Conservation (phyloP, 2,113 vertebrate species). For the Halichoerus grypus region DNA sequence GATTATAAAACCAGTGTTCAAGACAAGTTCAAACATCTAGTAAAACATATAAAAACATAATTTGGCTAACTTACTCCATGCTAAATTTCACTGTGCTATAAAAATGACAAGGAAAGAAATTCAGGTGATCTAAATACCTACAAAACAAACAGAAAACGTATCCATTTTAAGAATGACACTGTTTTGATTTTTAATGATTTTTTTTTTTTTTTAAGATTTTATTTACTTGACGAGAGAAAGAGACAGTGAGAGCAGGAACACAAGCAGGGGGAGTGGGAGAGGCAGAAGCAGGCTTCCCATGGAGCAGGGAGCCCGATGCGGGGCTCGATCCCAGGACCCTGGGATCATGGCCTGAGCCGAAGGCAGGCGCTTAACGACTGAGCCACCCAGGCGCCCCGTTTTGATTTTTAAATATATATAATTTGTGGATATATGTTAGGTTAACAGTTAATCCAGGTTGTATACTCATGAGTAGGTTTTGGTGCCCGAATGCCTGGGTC, state of each 20-base stretch:
- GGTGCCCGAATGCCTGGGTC: not conserved
- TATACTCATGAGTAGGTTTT: not conserved
- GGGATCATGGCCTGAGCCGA: no score
- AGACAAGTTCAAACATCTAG: constrained; percentile 22
- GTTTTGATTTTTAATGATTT: not conserved
- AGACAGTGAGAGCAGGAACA: no score
- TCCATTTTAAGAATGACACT: not conserved
- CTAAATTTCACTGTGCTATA: constrained; percentile 10
- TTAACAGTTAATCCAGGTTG: not conserved
- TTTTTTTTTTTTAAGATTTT: no score
- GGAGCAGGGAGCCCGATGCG: no score
- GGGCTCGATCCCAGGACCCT: no score
- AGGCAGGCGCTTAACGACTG: no score
- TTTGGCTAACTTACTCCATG: not conserved
- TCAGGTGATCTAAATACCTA: not conserved
- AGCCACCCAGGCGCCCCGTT: no score
- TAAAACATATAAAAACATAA: constrained; percentile 10
- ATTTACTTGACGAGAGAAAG: no score
- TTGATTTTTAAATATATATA: not conserved
- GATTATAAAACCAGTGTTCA: constrained; percentile 26
- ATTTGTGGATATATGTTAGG: not conserved
- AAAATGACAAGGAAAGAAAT: constrained; percentile 18
- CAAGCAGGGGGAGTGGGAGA: no score
- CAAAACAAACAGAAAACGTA: not conserved
- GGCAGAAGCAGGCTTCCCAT: no score